Percentiles rank a stretch among this genome's conserved stretches.
These are phyloP conservation scores for Dynastes maya DNA, from an alignment of 2,888 invertebrate genomes.

Conservation along the genomic window DNA sequence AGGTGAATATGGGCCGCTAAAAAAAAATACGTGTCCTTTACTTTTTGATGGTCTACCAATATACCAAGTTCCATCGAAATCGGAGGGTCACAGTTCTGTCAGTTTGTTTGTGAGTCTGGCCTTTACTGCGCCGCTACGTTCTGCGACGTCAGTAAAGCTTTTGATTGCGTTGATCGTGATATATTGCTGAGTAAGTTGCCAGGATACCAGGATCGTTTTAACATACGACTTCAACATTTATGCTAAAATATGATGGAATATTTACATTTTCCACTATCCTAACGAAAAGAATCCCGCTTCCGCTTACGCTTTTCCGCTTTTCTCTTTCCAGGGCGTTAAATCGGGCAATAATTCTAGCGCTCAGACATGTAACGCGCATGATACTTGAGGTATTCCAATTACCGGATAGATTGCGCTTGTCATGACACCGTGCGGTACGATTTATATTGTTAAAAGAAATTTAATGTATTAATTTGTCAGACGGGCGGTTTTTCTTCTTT, in stretches of 20 bases:
- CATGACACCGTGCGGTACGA: slow-evolving; percentile 33
- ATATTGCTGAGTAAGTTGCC: too few relatives aligned
- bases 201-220: too few relatives aligned
- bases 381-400: slow-evolving; percentile 45
- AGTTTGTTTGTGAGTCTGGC: too few relatives aligned
- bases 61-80: too few relatives aligned
- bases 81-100: too few relatives aligned
- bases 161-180: too few relatives aligned
- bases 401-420: slow-evolving; percentile 42
- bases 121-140: too few relatives aligned
- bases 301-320: not conserved
- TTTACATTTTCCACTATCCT: not conserved
- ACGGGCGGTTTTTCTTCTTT: slow-evolving; percentile 31
- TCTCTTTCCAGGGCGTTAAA: not conserved
- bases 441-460: slow-evolving; percentile 47
- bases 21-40: too few relatives aligned
- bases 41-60: too few relatives aligned
- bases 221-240: not conserved
- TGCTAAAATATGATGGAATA: not conserved
- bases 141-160: too few relatives aligned
- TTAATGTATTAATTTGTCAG: slow-evolving; percentile 46
- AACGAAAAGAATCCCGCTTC: not conserved
- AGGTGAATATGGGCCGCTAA: too few relatives aligned
- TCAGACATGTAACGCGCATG: not conserved
- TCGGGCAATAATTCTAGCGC: slow-evolving; percentile 20